A percentile compares a stretch with the other conserved stretches of the same genome.
Conservation (phyloP, 2,888 invertebrate species). For the Spodoptera exigua region DNA sequence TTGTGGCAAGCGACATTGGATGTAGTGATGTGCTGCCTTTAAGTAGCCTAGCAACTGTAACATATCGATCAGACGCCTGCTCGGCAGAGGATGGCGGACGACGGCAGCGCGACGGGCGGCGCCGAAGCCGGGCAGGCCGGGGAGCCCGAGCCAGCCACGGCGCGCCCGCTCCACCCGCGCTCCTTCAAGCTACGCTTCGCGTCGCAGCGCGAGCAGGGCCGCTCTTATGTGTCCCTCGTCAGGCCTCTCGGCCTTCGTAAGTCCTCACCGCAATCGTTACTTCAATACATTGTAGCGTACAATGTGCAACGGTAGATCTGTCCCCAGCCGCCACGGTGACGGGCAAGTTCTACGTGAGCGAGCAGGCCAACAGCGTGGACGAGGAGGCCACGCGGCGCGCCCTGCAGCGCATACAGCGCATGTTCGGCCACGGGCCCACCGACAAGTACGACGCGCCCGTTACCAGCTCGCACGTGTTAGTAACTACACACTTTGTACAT, state of each 20-base stretch:
- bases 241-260: constrained; percentile 78
- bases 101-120: constrained; percentile 16
- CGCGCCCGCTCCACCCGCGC: constrained; percentile 56
- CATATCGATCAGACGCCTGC: constrained; percentile 30
- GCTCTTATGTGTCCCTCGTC: constrained; percentile 78
- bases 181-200: constrained; percentile 84
- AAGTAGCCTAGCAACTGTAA: constrained; percentile 27
- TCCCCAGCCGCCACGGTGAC: constrained; percentile 76
- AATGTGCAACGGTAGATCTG: background rate
- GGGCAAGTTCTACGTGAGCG: constrained; percentile 71
- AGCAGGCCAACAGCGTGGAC: constrained; percentile 35
- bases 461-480: constrained; percentile 71
- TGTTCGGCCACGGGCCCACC: constrained; percentile 69
- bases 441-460: constrained; percentile 62
- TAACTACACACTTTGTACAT: background rate
- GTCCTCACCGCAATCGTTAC: constrained; percentile 35
- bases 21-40: no score
- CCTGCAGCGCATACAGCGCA: constrained; percentile 62
- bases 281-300: background rate
- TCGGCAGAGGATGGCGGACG: constrained; percentile 21
- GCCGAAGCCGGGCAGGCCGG: constrained; percentile 26
- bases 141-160: constrained; percentile 19
- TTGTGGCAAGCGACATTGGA: no score
- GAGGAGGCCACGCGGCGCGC: constrained; percentile 47
- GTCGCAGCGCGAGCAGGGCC: constrained; percentile 78